These are phyloP conservation scores for Florisuga fusca DNA, from an alignment of 2,797 vertebrate species.

Conservation along the genomic window DNA sequence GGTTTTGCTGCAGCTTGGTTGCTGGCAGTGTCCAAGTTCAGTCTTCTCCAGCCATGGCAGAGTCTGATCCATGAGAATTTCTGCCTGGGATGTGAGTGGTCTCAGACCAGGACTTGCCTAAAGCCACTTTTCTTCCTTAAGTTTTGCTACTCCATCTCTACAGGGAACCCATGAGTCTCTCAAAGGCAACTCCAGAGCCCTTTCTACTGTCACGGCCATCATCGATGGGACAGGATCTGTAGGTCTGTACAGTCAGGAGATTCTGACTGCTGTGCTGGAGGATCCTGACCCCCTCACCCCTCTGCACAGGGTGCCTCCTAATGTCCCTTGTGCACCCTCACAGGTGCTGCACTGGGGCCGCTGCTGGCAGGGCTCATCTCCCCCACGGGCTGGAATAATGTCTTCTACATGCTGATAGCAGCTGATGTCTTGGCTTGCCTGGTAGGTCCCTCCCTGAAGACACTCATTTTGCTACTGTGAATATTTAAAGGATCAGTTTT, in stretches of 20 bases:
- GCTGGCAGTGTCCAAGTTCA: neutral
- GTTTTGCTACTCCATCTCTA: neutral
- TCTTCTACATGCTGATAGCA: conserved; percentile 97
- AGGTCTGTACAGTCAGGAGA: conserved; percentile 76
- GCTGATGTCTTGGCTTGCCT: conserved; percentile 91
- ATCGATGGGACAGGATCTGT: conserved; percentile 96
- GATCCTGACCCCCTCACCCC: neutral
- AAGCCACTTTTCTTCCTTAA: neutral
- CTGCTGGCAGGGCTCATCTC: conserved; percentile 93
- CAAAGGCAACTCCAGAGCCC: conserved; percentile 91
- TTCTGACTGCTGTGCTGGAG: rapidly evolving
- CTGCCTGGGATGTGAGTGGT: rapidly evolving
- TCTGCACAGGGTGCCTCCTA: rapidly evolving
- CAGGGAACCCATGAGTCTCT: conserved; percentile 95
- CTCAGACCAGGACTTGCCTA: neutral
- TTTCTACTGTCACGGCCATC: conserved; percentile 95
- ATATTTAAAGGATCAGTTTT: neutral
- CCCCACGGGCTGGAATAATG: conserved; percentile 92
- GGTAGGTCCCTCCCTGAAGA: conserved; percentile 75
- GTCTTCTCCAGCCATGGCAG: rapidly evolving
- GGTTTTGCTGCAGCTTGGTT: neutral
- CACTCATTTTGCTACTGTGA: neutral
- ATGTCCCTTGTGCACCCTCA: rapidly evolving
- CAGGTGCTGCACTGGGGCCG: conserved; percentile 94
- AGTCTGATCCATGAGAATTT: neutral